Evolutionary conservation across 2,888 invertebrate species (phyloP).

Genomic region (Leptinotarsa tumamoca): DNA sequence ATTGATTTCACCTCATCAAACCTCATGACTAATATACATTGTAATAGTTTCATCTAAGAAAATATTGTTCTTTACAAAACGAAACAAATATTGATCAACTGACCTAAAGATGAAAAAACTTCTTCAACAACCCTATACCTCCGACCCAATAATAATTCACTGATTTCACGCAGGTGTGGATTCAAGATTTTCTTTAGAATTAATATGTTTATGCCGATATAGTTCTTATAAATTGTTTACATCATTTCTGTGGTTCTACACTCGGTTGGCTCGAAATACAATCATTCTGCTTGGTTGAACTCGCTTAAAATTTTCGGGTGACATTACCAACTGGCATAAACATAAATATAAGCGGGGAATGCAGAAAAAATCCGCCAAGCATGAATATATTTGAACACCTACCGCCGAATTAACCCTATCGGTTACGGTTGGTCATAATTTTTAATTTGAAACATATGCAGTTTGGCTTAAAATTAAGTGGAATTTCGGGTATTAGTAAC

Average conservation of each 20-base stretch:
- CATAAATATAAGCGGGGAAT: constrained; percentile 15
- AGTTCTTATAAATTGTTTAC: constrained; percentile 15
- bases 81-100: too few species aligned
- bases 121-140: not conserved
- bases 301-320: constrained; percentile 29
- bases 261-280: constrained; percentile 32
- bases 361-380: constrained; percentile 23
- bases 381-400: constrained; percentile 26
- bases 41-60: too few species aligned
- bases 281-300: constrained; percentile 31
- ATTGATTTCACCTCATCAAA: too few species aligned
- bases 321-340: constrained; percentile 28
- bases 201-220: constrained; percentile 25
- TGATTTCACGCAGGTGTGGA: constrained; percentile 10
- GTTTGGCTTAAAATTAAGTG: constrained; percentile 2
- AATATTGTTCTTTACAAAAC: too few species aligned
- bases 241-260: constrained; percentile 29
- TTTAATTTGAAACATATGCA: constrained; percentile 27
- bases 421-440: constrained; percentile 23
- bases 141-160: not conserved
- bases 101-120: too few species aligned
- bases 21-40: too few species aligned
- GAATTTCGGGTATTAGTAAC: not conserved
- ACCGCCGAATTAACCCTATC: constrained; percentile 20
- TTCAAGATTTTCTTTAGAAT: constrained; percentile 17